Conservation (phyloP, 1,140 invertebrate genomes). For the Conus ventricosus region DNA sequence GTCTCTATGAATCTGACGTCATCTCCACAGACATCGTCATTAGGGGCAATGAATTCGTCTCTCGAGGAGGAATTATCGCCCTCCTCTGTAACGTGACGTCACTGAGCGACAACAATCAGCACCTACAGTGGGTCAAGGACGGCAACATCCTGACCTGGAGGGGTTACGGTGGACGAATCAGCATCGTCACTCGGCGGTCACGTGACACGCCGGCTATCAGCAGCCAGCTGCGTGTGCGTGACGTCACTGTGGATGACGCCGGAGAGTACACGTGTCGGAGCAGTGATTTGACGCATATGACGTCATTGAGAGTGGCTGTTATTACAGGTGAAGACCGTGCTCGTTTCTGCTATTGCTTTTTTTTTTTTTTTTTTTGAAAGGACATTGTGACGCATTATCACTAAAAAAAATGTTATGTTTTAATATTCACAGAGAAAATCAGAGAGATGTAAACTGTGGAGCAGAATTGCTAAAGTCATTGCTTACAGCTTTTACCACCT, state of each 20-base stretch:
- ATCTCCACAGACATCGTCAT: constrained; percentile 17
- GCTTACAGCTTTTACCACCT: no score
- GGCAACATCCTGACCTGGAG: constrained; percentile 16
- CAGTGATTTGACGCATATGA: constrained; percentile 28
- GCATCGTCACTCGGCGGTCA: constrained; percentile 5
- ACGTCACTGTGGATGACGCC: constrained; percentile 28
- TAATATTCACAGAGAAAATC: no score
- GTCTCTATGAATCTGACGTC: neutral
- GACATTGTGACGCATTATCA: neutral
- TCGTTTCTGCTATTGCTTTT: no score
- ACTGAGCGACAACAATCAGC: constrained; percentile 1
- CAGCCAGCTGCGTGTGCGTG: constrained; percentile 24
- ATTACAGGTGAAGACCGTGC: neutral
- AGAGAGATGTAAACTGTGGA: no score
- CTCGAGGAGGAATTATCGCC: neutral
- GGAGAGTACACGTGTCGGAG: constrained; percentile 32
- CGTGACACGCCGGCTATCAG: neutral
- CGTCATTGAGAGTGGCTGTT: constrained; percentile 13
- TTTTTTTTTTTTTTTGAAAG: neutral
- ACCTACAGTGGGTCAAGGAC: constrained; percentile 35
- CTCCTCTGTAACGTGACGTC: constrained; percentile 20
- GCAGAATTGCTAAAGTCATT: no score
- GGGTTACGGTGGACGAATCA: constrained; percentile 19
- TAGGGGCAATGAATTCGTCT: constrained; percentile 23
- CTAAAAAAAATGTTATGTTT: no score